Conservation (phyloP, 2,888 invertebrate species). For the Vannuccia rotundouncinata region DNA sequence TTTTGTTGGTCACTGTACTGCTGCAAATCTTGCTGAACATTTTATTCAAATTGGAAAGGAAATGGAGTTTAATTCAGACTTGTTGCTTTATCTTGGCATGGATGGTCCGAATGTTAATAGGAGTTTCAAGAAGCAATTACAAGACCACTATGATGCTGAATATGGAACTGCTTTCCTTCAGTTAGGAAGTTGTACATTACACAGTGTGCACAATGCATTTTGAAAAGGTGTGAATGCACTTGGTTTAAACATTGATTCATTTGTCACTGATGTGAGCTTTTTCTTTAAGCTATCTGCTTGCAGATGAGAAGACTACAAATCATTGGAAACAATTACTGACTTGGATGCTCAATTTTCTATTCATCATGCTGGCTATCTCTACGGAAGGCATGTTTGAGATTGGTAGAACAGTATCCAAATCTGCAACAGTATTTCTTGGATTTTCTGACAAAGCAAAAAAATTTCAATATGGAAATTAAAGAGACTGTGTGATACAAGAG, state of each 20-base stretch:
- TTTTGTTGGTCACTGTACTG: constrained; percentile 23
- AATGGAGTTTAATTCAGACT: constrained; percentile 14
- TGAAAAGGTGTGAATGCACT: constrained; percentile 1
- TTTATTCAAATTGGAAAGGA: constrained; percentile 9
- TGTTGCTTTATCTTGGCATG: background rate
- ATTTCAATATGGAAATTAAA: background rate
- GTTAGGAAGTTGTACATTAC: constrained; percentile 21
- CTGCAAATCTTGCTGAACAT: background rate
- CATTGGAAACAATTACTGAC: background rate
- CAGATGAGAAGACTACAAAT: constrained; percentile 22
- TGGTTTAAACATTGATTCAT: constrained; percentile 22
- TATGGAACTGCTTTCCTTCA: constrained; percentile 1
- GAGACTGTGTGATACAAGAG: background rate
- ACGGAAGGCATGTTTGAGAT: constrained; percentile 11
- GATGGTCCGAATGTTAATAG: constrained; percentile 30
- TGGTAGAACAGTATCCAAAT: constrained; percentile 10
- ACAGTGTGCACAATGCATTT: constrained; percentile 20
- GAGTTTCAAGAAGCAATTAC: constrained; percentile 10
- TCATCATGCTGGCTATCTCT: constrained; percentile 8
- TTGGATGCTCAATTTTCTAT: background rate
- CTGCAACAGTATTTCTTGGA: constrained; percentile 21
- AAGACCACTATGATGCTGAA: background rate
- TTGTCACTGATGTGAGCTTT: background rate
- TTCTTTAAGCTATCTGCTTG: constrained; percentile 25
- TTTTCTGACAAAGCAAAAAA: constrained; percentile 10